These are phyloP conservation scores for Aselliscus stoliczkanus DNA, from an alignment of 2,797 vertebrate species.

Conservation along the genomic window DNA sequence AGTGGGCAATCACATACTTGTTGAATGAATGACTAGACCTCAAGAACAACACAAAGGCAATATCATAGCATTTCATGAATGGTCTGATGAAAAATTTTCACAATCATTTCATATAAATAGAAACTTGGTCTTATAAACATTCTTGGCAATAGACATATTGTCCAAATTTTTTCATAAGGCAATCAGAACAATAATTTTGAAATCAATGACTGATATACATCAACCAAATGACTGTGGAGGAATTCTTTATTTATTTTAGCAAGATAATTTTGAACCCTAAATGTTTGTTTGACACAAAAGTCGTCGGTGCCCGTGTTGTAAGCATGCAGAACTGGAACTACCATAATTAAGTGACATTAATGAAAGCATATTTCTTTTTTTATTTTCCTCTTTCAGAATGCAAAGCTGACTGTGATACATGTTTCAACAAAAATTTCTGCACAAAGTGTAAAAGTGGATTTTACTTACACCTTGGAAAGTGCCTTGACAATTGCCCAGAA, in stretches of 20 bases:
- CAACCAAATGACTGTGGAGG: background rate
- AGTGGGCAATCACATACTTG: background rate
- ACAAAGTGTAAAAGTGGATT: constrained; percentile 91
- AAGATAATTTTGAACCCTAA: background rate
- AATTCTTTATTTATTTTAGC: background rate
- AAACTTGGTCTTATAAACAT: background rate
- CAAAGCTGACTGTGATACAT: constrained; percentile 94
- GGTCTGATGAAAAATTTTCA: background rate
- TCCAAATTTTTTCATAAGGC: background rate
- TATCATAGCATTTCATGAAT: background rate
- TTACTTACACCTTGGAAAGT: constrained; percentile 93
- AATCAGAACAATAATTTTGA: background rate
- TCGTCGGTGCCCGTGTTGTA: background rate
- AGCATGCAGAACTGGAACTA: background rate
- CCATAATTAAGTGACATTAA: background rate
- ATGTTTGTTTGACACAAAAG: background rate
- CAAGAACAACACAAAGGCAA: background rate
- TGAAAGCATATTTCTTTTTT: background rate
- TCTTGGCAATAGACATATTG: background rate
- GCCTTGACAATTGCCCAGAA: constrained; percentile 93
- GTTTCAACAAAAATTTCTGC: constrained; percentile 93
- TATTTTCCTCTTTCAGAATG: constrained; percentile 87
- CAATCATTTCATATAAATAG: background rate
- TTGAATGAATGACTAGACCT: background rate
- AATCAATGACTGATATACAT: background rate